These are phyloP conservation scores for Callinectes sapidus DNA, from an alignment of 2,888 invertebrate species.

Conservation along the genomic window DNA sequence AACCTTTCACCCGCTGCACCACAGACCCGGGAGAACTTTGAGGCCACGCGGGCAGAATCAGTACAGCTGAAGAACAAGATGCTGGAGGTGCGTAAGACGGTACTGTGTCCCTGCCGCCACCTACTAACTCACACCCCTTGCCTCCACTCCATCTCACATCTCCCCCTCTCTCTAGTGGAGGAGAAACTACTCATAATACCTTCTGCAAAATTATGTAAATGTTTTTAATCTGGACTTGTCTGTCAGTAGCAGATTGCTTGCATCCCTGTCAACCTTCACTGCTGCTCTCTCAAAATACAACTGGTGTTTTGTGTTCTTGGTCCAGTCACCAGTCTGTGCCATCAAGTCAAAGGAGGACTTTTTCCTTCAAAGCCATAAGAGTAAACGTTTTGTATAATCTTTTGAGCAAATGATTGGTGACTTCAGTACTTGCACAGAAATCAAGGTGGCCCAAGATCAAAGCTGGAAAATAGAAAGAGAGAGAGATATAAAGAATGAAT, in stretches of 20 bases:
- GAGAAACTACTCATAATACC: not conserved
- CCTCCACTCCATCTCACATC: not conserved
- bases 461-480: not conserved
- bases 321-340: not conserved
- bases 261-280: not conserved
- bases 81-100: constrained; percentile 93
- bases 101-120: constrained; percentile 76
- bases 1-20: constrained; percentile 69
- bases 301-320: not conserved
- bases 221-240: not conserved
- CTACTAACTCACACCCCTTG: constrained; percentile 57
- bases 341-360: not conserved
- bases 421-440: not conserved
- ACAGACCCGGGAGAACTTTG: constrained; percentile 94
- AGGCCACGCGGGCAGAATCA: constrained; percentile 92
- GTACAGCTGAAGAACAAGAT: constrained; percentile 96
- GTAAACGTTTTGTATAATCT: not conserved
- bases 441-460: not conserved
- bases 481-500: not conserved
- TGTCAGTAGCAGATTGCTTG: not conserved
- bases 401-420: not conserved
- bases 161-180: not conserved
- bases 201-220: not conserved
- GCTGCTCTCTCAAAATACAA: not conserved
- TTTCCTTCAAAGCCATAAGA: not conserved